Evolutionary conservation across 2,888 invertebrate genomes (phyloP), one percentile per base, ranked within the genome.

Genomic region (Athetis lepigone): DNA sequence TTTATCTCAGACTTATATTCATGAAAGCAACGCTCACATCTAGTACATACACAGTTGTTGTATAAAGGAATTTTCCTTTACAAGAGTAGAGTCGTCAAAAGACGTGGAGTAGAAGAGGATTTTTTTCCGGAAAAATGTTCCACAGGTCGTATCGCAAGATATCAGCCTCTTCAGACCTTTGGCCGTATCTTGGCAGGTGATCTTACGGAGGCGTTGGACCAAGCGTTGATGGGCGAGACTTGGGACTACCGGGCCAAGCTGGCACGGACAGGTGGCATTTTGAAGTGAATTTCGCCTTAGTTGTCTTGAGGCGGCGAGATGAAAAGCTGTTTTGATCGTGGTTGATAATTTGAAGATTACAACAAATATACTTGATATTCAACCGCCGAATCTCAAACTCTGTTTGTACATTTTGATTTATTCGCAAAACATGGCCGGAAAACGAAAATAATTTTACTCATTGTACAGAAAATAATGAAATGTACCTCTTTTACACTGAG

Each of bases 71-170:
- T n/a, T n/a, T n/a, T 40, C 67, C 43, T 64, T 65, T 51, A 64
- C 55, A 66, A 78, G 59, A 64, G 42, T 37, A 36, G 2, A 55
- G 60, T 73, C 72, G 36, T 68, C 76, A 77, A 73, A 79, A 78
- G 60, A 52, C 52, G 16, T 21, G 19, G 51, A 74, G 46, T 54
- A 54, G 59, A 72, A 63, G 58, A 51, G 40, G 33, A 29, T 21
- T 27, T 49, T 73, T 76, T 75, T 62, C 47, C 37, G 46, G 46
- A n/a, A 7, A 42, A 27, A 64, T 65, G 46, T 71, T 60, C 36
- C 51, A 37, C 37, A 36, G 56, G 43, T 36, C 36, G 39, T 51
- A 55, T 72, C 52, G 39, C 56, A 21, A 61, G 45, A 57, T 40
- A 57, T 36, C 47, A 39, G 46, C 2, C 9, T 51, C 45, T 63